These are phyloP conservation scores for Tyrannus savana DNA, from an alignment of 2,113 vertebrate species.

Conservation along the genomic window DNA sequence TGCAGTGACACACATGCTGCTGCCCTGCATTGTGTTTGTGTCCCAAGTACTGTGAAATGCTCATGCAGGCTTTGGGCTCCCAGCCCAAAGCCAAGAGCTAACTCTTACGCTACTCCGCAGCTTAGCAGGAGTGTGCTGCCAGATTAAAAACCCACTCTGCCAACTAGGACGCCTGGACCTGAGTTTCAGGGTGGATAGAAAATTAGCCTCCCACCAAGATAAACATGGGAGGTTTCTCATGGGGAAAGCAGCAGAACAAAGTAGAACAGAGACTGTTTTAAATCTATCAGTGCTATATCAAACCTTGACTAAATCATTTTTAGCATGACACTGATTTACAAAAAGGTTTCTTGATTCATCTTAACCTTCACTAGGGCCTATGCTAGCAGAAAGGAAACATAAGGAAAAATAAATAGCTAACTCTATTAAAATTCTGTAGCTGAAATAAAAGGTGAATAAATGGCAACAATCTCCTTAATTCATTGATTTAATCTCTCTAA, in stretches of 20 bases:
- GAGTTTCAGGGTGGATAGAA: neutral
- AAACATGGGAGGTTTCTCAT: accelerated
- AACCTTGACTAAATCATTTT: neutral
- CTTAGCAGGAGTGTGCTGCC: neutral
- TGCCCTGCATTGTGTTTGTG: neutral
- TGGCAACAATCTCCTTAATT: neutral
- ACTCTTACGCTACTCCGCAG: accelerated
- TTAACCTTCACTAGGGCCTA: neutral
- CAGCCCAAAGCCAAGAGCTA: neutral
- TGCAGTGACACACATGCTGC: neutral
- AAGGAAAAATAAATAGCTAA: neutral
- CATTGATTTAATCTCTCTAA: neutral
- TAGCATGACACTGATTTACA: neutral
- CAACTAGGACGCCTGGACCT: accelerated
- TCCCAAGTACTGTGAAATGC: neutral
- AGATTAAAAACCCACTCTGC: neutral
- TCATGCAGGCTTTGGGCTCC: neutral
- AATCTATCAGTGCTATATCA: neutral
- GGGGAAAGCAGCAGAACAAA: neutral
- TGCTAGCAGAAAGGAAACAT: neutral
- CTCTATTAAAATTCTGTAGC: neutral
- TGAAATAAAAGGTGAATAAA: neutral
- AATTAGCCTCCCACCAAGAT: neutral
- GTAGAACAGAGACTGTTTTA: neutral
- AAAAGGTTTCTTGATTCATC: neutral